Percentiles rank a stretch among this genome's conserved stretches.
Conservation (phyloP, 2,888 invertebrate genomes). For the Calephelis perditalis region DNA sequence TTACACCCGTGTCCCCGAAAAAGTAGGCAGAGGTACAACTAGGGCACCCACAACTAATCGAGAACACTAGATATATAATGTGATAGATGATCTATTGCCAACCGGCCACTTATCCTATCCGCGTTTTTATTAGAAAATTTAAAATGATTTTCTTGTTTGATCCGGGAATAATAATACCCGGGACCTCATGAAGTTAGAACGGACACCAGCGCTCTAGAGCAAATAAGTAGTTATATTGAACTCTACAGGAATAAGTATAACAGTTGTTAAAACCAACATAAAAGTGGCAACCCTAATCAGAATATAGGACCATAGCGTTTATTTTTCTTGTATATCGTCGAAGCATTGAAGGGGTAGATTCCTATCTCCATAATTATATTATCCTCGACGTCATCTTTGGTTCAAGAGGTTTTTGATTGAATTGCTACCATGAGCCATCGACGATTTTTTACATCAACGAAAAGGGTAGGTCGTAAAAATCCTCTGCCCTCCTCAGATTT, state of each 20-base stretch:
- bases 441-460: slow-evolving; percentile 5
- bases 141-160: no score
- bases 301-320: slow-evolving; percentile 13
- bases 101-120: no score
- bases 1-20: no score
- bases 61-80: no score
- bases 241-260: not conserved
- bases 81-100: no score
- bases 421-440: slow-evolving; percentile 17
- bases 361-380: slow-evolving; percentile 30
- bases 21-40: no score
- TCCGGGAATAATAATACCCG: no score
- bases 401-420: slow-evolving; percentile 19
- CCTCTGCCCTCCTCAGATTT: not conserved
- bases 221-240: no score
- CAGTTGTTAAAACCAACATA: slow-evolving; percentile 12
- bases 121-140: no score
- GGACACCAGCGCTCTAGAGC: no score
- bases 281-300: slow-evolving; percentile 9
- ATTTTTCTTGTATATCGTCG: slow-evolving; percentile 21
- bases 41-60: no score
- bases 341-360: slow-evolving; percentile 25
- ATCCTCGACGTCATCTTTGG: slow-evolving; percentile 28
- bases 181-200: no score
- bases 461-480: slow-evolving; percentile 11